Evolutionary conservation across 2,113 vertebrate species (phyloP), one percentile per base, ranked within the genome.

Genomic region (Martes martes): DNA sequence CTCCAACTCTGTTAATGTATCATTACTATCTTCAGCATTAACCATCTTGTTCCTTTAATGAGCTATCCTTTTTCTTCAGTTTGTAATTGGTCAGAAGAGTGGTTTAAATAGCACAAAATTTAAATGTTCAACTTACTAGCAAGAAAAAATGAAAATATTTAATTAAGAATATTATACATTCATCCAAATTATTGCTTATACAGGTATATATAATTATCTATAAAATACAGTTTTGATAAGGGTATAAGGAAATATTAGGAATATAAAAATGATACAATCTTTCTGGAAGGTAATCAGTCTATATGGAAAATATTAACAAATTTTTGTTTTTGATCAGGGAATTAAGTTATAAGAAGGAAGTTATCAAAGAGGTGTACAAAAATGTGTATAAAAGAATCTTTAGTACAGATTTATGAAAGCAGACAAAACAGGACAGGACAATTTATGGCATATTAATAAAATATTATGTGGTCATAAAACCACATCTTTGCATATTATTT

Each of bases 81-180:
- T 83, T 57, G 47, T 71, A 45, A 79, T 24, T 59, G 33, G 26
- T 57, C 47, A 80, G 76, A 91, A 93, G 21, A 88, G 47, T 67
- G 87, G 42, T 79, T 93, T 84, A 88, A 83, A 65, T 23, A 69
- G 69, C 28, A 95, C 15, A 94, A 91, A 85, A 85, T 95, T 28
- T 88, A 96, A 93, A 85, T 18, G 33, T 91, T 91, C 7, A 88
- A 91, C 36, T 88, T 82, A 69, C 63, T 57, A 94, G 36, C 73
- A 91, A n/a, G 26, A 79, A 96, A 96, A 89, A 59, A 18, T 50
- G 74, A 61, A 89, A 89, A 74, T 69, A 79, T 26, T 95, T 86
- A 47, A 61, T 80, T 84, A 89, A 67, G 33, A 93, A 45, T 57
- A 80, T 55, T 50, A 52, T 24, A 85, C 3, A n/a, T 79, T 91